Conservation (phyloP, 30 jellyfish, hydroid and myxozoan genomes). For the Aurelia aurita region DNA sequence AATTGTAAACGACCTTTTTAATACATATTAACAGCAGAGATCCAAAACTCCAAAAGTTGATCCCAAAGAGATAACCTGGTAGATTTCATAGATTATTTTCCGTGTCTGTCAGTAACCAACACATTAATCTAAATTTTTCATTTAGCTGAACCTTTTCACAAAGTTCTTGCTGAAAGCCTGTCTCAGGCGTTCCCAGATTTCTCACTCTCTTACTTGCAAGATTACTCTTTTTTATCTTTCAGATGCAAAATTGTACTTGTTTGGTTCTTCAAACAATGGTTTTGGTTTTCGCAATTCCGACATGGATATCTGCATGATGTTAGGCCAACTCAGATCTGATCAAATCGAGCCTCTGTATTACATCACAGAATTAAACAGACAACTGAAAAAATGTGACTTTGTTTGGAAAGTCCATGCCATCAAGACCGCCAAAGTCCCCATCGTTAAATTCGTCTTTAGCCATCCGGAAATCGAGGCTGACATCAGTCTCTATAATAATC, state of each 20-base stretch:
- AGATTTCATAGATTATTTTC: no score
- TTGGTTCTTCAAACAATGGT: constrained; percentile 93
- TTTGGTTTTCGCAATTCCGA: constrained; percentile 86
- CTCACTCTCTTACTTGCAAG: no score
- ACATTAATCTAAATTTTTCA: no score
- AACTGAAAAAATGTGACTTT: constrained; percentile 15
- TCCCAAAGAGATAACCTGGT: no score
- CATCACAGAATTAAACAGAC: constrained; percentile 42
- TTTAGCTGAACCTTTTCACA: no score
- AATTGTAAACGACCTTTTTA: no score
- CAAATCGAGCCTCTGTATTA: constrained; percentile 27
- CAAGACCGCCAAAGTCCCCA: constrained; percentile 88
- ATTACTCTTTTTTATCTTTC: not conserved
- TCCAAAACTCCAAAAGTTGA: no score
- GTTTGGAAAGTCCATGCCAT: constrained; percentile 47
- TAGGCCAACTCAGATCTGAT: constrained; percentile 3
- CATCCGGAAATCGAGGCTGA: constrained; percentile 72
- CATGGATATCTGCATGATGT: constrained; percentile 80
- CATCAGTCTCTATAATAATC: constrained; percentile 77
- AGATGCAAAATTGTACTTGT: constrained; percentile 62
- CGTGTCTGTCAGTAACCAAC: no score
- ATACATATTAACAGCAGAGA: no score
- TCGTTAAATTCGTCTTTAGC: constrained; percentile 59
- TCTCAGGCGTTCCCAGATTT: no score
- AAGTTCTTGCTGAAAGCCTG: no score